Percentiles rank a stretch among this genome's conserved stretches.
Conservation (phyloP, 2,888 invertebrate genomes). For the Corbicula japonica region DNA sequence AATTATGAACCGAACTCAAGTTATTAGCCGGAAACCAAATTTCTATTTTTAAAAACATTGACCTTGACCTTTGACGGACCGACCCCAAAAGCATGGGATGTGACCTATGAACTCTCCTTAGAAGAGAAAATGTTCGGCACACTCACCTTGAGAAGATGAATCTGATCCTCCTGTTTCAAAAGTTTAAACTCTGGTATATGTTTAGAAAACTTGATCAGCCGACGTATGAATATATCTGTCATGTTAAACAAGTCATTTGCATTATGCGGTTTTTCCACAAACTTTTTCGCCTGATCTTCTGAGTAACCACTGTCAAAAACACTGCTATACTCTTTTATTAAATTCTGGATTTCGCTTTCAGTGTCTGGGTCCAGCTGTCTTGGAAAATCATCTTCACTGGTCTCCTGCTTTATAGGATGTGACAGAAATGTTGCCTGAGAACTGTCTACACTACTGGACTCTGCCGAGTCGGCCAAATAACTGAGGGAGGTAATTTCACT, state of each 20-base stretch:
- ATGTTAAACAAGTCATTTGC: conserved; percentile 82
- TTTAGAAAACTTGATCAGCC: conserved; percentile 89
- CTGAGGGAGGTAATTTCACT: conserved; percentile 54
- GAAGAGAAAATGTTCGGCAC: no score
- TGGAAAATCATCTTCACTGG: conserved; percentile 55
- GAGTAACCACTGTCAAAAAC: conserved; percentile 79
- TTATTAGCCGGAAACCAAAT: no score
- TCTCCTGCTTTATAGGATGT: conserved; percentile 42
- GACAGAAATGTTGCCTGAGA: conserved; percentile 28
- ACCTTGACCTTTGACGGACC: no score
- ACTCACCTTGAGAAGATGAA: conserved; percentile 91
- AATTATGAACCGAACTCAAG: no score
- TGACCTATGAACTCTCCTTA: no score
- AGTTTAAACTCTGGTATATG: conserved; percentile 92
- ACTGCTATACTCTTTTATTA: conserved; percentile 65
- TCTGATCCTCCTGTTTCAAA: conserved; percentile 97
- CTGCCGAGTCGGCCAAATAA: conserved; percentile 64
- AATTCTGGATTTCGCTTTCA: conserved; percentile 61
- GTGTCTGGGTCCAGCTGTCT: conserved; percentile 62
- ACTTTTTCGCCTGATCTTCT: conserved; percentile 72
- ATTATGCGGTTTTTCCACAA: conserved; percentile 74
- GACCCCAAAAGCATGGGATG: no score
- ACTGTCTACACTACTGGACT: conserved; percentile 47
- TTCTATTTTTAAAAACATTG: no score
- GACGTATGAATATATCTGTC: conserved; percentile 89